Evolutionary conservation across 2,113 vertebrate species (phyloP).

Genomic region (Ceratotherium simum): DNA sequence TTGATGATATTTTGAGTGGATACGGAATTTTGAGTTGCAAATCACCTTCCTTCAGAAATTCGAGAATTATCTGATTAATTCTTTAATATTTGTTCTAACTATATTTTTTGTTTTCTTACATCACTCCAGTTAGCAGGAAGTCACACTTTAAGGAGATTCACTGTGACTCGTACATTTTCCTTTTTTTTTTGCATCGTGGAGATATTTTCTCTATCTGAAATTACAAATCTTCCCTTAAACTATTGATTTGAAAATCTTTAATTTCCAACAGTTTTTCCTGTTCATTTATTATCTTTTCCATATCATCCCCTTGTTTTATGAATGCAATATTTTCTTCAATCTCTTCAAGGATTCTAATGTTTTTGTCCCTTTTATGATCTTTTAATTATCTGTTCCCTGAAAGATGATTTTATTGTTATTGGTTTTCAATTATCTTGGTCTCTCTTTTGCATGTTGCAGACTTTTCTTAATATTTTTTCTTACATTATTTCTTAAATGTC

Average conservation of each 20-base stretch:
- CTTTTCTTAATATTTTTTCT: background rate
- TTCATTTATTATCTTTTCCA: background rate
- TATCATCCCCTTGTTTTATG: background rate
- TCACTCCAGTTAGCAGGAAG: background rate
- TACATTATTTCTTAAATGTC: background rate
- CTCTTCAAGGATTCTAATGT: background rate
- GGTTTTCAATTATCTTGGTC: background rate
- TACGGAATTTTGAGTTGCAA: background rate
- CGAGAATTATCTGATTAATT: background rate
- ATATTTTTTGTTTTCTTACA: background rate
- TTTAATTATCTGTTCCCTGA: background rate
- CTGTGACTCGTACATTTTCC: background rate
- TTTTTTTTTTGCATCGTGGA: background rate
- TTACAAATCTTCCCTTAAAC: background rate
- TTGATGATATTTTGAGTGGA: background rate
- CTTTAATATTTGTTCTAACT: background rate
- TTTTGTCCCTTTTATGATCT: background rate
- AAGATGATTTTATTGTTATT: background rate
- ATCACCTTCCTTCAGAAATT: constrained; percentile 22
- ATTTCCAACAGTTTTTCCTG: background rate
- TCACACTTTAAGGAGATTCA: background rate
- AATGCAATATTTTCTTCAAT: background rate
- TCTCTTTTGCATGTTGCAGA: background rate
- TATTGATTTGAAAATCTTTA: background rate
- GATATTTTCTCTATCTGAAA: background rate